Percentiles rank a stretch among this genome's conserved stretches.
phyloP scores from a whole-genome alignment of 1,140 invertebrate genomes.

The Caerostris extrusa region DNA sequence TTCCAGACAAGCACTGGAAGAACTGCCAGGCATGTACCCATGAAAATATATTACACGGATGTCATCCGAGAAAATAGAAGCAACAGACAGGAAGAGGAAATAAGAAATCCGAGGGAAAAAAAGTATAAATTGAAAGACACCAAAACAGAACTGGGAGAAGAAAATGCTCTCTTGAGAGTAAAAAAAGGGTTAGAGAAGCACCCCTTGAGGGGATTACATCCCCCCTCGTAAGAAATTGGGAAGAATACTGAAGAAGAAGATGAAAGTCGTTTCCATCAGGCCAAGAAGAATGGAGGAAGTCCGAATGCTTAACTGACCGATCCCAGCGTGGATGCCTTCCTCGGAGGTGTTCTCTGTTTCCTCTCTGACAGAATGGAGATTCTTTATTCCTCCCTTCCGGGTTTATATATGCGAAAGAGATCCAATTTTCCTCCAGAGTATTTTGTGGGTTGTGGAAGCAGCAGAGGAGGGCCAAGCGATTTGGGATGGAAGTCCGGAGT shows the following conservation, averaged over 20 bases:
- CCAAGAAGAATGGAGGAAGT: slow-evolving; percentile 57
- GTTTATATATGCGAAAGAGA: slow-evolving; percentile 55
- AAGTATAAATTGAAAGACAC: neutral
- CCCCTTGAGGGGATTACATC: slow-evolving; percentile 13
- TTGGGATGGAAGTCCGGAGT: neutral
- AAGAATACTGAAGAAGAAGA: slow-evolving; percentile 27
- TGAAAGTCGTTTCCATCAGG: slow-evolving; percentile 51
- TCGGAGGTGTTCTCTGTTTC: slow-evolving; percentile 50
- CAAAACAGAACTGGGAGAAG: slow-evolving; percentile 29
- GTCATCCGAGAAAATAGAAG: slow-evolving; percentile 36
- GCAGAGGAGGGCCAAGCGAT: neutral
- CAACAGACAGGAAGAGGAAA: slow-evolving; percentile 22
- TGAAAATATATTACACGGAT: neutral
- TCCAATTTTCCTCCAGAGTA: slow-evolving; percentile 64
- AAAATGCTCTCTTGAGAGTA: neutral
- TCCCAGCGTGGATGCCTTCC: neutral
- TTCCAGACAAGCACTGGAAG: neutral
- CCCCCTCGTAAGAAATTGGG: slow-evolving; percentile 56
- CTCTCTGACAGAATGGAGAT: neutral
- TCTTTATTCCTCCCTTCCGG: slow-evolving; percentile 54
- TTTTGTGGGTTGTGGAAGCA: slow-evolving; percentile 5
- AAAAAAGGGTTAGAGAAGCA: neutral
- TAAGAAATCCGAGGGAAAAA: neutral
- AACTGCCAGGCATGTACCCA: neutral
- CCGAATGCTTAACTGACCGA: slow-evolving; percentile 59